These are phyloP conservation scores for Anguilla marmorata DNA, from an alignment of 2,797 vertebrate genomes.

Conservation along the genomic window DNA sequence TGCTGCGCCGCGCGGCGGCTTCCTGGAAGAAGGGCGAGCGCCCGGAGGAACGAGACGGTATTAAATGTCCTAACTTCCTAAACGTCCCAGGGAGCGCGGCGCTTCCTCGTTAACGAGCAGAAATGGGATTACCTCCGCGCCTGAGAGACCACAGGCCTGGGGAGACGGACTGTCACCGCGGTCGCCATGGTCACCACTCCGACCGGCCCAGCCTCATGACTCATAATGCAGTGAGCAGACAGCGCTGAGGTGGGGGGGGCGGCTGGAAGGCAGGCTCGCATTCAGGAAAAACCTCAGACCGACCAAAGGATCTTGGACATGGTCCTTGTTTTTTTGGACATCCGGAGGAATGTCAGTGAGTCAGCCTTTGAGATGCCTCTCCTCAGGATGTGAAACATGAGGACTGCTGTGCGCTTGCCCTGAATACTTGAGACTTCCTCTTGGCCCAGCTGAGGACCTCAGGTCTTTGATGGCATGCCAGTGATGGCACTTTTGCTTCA, in stretches of 20 bases:
- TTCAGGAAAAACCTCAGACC: not conserved
- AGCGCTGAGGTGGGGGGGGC: not conserved
- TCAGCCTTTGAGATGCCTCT: not conserved
- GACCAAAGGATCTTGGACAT: not conserved
- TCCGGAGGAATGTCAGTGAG: not conserved
- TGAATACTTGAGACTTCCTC: not conserved
- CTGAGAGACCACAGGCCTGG: not conserved
- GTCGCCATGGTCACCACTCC: not conserved
- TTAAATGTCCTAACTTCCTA: not conserved
- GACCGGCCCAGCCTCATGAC: not conserved
- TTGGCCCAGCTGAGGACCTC: not conserved
- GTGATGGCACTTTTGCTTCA: not conserved
- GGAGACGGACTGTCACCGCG: not conserved
- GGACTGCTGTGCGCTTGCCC: not conserved
- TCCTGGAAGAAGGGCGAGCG: not conserved
- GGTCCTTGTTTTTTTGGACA: not conserved
- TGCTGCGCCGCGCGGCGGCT: not conserved
- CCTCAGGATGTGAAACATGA: not conserved
- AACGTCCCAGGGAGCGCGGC: not conserved
- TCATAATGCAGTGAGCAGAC: not conserved
- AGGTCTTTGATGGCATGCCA: not conserved
- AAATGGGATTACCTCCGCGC: not conserved
- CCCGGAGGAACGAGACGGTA: not conserved
- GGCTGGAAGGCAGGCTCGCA: not conserved
- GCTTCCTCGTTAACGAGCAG: not conserved